Base-by-base conservation (phyloP, 2,113 vertebrate genomes). In the Xenus cinereus region DNA sequence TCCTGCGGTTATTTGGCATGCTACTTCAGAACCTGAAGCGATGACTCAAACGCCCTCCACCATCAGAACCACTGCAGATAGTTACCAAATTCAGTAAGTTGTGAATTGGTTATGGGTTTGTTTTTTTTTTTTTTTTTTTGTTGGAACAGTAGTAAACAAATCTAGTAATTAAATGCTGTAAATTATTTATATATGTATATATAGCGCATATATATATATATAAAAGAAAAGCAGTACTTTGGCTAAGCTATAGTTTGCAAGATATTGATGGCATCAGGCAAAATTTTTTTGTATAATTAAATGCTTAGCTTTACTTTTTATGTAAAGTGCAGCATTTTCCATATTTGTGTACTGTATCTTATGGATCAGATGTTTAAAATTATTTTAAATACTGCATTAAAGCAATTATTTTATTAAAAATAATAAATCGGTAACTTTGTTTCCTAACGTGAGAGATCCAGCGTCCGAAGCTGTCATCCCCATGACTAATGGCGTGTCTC, bases 321-420 rank as follows among this genome's bases (percentile, higher is more conserved):
- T 95, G 98, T 98, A 98, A 98, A 98, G 96, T 98, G 84, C 97
- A 96, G 96, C 97, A 96, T 98, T 97, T 97, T 88, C 89, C 95
- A 89, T 97, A 87, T 96, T 98, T 98, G 94, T 98, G 96, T 98
- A 97, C 96, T 97, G 79, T 95, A 97, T 97, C 95, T 97, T 98
- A 96, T 69, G 97, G 97, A 98, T 93, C 96, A 97, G 95, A 97
- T 98, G 97, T 98, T 98, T 90, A 97, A 97, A 96, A 95, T 97
- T 98, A 98, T 98, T 98, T 98, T 97, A 98, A 97, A 97, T 97
- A 98, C 91, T 96, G 74, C 97, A 98, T 98, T 98, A 98, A 98
- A 98, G 82, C 86, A 96, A 98, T 97, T 98, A 98, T 98, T 98
- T 98, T 98, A 97, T 98, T 98, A 98, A 97, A 98, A 97, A 97